Evolutionary conservation across 2,797 vertebrate genomes (phyloP).

Genomic region (Sarcoramphus papa): DNA sequence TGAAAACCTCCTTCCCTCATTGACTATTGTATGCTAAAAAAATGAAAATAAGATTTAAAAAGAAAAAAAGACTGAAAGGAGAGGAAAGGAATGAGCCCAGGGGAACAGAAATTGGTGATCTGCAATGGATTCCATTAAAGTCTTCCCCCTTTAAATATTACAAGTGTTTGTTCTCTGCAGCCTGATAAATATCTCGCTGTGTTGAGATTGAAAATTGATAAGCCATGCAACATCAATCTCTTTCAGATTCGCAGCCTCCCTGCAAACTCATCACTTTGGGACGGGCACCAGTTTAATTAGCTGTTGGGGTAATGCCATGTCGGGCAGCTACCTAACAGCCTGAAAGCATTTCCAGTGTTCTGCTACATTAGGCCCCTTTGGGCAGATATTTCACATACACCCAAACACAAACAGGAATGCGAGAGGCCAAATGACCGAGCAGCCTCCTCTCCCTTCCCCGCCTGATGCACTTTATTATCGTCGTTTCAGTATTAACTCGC

Average conservation of each 20-base stretch:
- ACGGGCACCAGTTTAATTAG: background rate
- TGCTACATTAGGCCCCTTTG: conserved; percentile 30
- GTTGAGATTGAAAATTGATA: conserved; percentile 46
- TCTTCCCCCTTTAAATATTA: conserved; percentile 21
- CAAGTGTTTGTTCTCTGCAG: conserved; percentile 10
- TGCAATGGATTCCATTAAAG: conserved; percentile 52
- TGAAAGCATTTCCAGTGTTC: background rate
- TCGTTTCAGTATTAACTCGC: background rate
- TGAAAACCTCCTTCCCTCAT: conserved; percentile 4
- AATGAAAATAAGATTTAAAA: background rate
- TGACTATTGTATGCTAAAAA: background rate
- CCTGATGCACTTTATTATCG: background rate
- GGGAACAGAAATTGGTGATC: conserved; percentile 46
- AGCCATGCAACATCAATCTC: conserved; percentile 9
- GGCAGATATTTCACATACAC: background rate
- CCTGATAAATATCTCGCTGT: conserved; percentile 11
- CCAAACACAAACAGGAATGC: background rate
- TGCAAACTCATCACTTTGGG: conserved; percentile 26
- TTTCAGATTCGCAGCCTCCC: background rate
- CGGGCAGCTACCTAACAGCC: background rate
- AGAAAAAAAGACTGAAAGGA: background rate
- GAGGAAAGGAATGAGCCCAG: background rate
- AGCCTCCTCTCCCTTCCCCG: background rate
- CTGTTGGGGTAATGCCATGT: background rate
- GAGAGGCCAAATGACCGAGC: background rate